These are phyloP conservation scores for Apis mellifera DNA, from an alignment of 1,140 invertebrate species.

Conservation along the genomic window Amel_HAv3.1 CM009943.2:2714501-2715000, in stretches of 20 bases:
- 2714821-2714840: slow-evolving; percentile 55
- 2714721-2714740: slow-evolving; percentile 59
- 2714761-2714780: slow-evolving; percentile 48
- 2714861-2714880: not conserved
- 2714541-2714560: slow-evolving; percentile 47
- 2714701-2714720: slow-evolving; percentile 56
- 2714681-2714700: slow-evolving; percentile 59
- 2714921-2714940: slow-evolving; percentile 59
- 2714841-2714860: not conserved
- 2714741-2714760: slow-evolving; percentile 60
- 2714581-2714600: not conserved
- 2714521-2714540: slow-evolving; percentile 63
- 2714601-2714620: too few relatives aligned
- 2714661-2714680: slow-evolving; percentile 48
- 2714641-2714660: slow-evolving; percentile 57
- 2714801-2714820: slow-evolving; percentile 46
- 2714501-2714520: slow-evolving; percentile 65
- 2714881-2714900: too few relatives aligned
- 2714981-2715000: slow-evolving; percentile 4
- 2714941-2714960: slow-evolving; percentile 53
- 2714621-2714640: not conserved
- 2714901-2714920: slow-evolving; percentile 38
- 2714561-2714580: slow-evolving; percentile 41
- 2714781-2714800: slow-evolving; percentile 41
- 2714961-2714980: slow-evolving; percentile 36